A percentile compares a stretch with the other conserved stretches of the same genome.
Evolutionary conservation across 2,797 vertebrate species (phyloP).

Genomic region (Anguilla obscura): DNA sequence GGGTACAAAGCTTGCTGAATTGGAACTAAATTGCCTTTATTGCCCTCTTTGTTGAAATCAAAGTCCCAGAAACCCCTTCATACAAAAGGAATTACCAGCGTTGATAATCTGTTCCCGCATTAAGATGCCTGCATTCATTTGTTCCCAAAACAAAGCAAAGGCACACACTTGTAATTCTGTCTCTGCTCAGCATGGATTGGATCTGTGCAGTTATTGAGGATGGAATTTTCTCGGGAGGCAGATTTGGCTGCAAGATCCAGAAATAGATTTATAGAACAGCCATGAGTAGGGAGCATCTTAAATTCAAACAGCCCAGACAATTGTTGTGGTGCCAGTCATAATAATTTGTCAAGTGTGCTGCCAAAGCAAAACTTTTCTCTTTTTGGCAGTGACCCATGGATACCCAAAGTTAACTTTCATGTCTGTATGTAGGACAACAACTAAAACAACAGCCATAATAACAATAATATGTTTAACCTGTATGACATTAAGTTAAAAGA

Average conservation of each 20-base stretch:
- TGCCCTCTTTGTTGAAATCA: constrained; percentile 39
- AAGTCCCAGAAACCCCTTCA: constrained; percentile 32
- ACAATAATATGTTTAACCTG: neutral
- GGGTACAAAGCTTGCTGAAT: constrained; percentile 40
- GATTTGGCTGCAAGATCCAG: constrained; percentile 20
- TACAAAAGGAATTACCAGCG: constrained; percentile 36
- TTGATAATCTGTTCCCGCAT: constrained; percentile 40
- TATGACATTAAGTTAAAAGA: neutral
- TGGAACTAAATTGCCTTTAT: constrained; percentile 46
- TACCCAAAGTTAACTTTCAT: neutral
- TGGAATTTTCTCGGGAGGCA: neutral
- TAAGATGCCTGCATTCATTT: constrained; percentile 23
- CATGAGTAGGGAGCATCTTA: constrained; percentile 14
- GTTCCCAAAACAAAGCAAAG: constrained; percentile 16
- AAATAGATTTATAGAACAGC: constrained; percentile 15
- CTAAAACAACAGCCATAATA: neutral
- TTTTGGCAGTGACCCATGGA: neutral
- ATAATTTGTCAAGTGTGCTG: neutral
- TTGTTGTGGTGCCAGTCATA: neutral
- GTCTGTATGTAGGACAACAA: neutral
- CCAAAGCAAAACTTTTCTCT: neutral
- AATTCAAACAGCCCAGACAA: constrained; percentile 16
- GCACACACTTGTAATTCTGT: constrained; percentile 14
- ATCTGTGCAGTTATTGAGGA: constrained; percentile 11
- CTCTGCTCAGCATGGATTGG: constrained; percentile 28